Conservation (phyloP, 35 echinoderm and acorn worm species). For the Ophioderma brevispina region DNA sequence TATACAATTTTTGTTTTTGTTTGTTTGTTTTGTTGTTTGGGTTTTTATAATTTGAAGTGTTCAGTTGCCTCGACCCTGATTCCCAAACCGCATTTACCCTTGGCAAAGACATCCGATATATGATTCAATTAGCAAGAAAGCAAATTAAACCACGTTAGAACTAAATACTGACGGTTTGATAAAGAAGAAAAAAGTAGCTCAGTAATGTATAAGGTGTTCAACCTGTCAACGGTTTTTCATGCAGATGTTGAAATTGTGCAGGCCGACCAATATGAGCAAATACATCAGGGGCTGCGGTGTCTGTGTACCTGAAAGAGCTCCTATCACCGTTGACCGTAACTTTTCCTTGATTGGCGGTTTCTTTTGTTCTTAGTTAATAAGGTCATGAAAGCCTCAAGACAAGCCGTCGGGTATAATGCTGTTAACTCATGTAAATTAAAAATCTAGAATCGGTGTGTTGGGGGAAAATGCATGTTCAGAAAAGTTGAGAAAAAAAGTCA, state of each 20-base stretch:
- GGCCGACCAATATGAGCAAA: neutral
- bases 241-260: neutral
- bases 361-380: neutral
- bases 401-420: neutral
- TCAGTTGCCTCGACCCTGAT: neutral
- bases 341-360: constrained; percentile 1
- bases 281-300: neutral
- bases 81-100: neutral
- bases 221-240: neutral
- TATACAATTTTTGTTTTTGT: too few relatives aligned
- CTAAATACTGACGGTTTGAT: neutral
- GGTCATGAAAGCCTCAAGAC: neutral
- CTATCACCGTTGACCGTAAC: neutral
- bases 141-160: neutral
- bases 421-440: neutral
- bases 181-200: neutral
- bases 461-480: too few relatives aligned
- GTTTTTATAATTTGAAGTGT: neutral
- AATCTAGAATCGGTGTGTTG: neutral
- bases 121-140: neutral
- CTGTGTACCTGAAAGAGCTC: neutral
- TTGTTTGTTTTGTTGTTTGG: too few relatives aligned
- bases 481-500: neutral
- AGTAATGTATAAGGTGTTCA: too few relatives aligned
- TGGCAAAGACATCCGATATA: neutral